Base-by-base conservation (phyloP, 1,140 invertebrate species). In the Nautilus pompilius region DNA sequence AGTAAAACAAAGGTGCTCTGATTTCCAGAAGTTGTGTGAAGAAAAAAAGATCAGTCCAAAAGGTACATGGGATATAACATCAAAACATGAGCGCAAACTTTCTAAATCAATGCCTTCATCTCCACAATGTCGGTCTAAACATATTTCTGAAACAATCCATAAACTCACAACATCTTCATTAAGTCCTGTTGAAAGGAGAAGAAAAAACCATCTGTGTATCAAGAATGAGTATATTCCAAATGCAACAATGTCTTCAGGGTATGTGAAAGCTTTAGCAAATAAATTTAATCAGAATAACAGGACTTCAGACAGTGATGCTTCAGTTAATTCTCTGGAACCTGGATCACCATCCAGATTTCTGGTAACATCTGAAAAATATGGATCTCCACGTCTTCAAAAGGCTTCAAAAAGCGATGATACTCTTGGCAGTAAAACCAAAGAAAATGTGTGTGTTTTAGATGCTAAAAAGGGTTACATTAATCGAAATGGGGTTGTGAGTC, bases 201-300 rank as follows among this genome's bases (percentile, higher is more conserved):
- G 56, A 5, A 67, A 66, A 56, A 65, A 41, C 17, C 65, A 51
- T 54, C 65, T 63, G 45, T 63, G 57, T 45, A 41, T 70, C 32
- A 54, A 65, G 22, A 62, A 71, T 63, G 65, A 65, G 32, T 58
- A 65, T 30, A 70, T 74, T 65, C 53, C 70, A 20, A 49, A 72
- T 32, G 60, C 62, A 33, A 70, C 68, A 24, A 73, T 75, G 71
- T 62, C 62, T 30, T 69, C 68, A 55, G 73, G 73, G 20, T 76
- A 71, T 60, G 74, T 76, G n/a, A 65, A 65, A 45, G 70, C 74
- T 5, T 51, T 74, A 26, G 70, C 72, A 2, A 65, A 70, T 46
- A 70, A 71, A 60, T 71, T 74, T 29, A 70, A 76, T 64, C 54
- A 55, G 5, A 58, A 58, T 17, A 48, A 60, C 3, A 8, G 30